Conservation (phyloP, 2,888 invertebrate species). For the Eupithecia tripunctaria region DNA sequence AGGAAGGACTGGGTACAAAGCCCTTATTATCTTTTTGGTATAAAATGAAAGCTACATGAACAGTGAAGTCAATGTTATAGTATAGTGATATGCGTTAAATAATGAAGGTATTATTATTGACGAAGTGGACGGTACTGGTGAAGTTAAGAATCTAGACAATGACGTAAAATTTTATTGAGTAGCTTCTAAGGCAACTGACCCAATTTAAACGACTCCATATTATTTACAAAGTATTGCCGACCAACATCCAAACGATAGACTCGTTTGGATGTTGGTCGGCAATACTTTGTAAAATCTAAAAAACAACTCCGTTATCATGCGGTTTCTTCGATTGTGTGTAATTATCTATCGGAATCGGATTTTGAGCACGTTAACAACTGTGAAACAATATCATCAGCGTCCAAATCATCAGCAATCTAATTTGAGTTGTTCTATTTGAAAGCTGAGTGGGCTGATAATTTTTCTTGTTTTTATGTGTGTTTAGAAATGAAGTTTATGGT, state of each 20-base stretch:
- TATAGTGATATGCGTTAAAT: not conserved
- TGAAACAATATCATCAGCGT: conserved; percentile 55
- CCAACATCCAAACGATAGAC: conserved; percentile 60
- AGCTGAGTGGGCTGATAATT: conserved; percentile 52
- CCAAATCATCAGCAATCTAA: conserved; percentile 10
- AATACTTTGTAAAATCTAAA: no score
- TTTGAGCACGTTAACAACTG: conserved; percentile 56
- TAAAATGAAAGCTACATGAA: not conserved
- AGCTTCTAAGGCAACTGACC: conserved; percentile 46
- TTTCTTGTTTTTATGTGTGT: conserved; percentile 1
- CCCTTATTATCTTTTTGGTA: conserved; percentile 16
- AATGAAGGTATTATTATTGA: not conserved
- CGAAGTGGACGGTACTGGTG: not conserved
- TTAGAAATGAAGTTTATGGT: conserved; percentile 7
- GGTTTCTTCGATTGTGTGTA: conserved; percentile 66
- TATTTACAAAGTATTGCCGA: conserved; percentile 61
- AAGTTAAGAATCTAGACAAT: not conserved
- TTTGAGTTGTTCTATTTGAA: conserved; percentile 45
- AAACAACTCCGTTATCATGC: conserved; percentile 70
- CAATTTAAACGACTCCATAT: conserved; percentile 63
- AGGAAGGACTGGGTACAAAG: conserved; percentile 33
- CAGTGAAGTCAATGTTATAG: not conserved
- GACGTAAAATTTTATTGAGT: not conserved
- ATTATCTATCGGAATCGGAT: conserved; percentile 56
- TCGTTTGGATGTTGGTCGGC: no score